phyloP scores from a whole-genome alignment of 2,797 vertebrate genomes.

The Mionectes olivaceus region DNA sequence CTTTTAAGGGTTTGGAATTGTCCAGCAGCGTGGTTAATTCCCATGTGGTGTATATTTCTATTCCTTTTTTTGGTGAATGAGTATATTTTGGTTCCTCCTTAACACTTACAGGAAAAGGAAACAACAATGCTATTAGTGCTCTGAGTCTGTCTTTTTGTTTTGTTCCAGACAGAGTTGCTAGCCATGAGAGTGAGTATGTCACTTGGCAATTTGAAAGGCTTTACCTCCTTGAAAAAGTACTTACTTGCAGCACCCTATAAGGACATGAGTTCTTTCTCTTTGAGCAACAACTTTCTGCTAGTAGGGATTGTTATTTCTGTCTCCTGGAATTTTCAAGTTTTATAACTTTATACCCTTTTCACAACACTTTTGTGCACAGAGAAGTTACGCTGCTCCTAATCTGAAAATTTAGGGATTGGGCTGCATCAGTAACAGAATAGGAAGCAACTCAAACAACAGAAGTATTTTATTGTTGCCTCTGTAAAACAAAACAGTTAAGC shows the following conservation, averaged over 20 bases:
- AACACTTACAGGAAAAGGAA: conserved; percentile 75
- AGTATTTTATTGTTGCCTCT: background rate
- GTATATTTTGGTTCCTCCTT: conserved; percentile 34
- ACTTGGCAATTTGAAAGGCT: conserved; percentile 54
- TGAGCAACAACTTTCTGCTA: conserved; percentile 43
- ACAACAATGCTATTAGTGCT: conserved; percentile 56
- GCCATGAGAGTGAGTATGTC: conserved; percentile 21
- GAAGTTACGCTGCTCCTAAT: background rate
- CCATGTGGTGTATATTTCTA: conserved; percentile 46
- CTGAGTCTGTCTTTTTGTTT: conserved; percentile 20
- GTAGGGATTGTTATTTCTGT: background rate
- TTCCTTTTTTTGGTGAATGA: conserved; percentile 46
- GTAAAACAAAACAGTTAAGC: background rate
- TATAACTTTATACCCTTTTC: background rate
- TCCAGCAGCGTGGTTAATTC: conserved; percentile 33
- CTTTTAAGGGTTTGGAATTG: conserved; percentile 49
- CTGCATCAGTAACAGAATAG: background rate
- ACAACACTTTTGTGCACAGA: background rate
- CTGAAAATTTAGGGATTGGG: background rate
- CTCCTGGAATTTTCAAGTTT: background rate
- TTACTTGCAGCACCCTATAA: conserved; percentile 47
- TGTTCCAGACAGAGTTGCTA: conserved; percentile 31
- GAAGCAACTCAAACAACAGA: background rate
- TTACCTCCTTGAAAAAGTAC: conserved; percentile 18
- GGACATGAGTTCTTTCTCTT: conserved; percentile 20